Evolutionary conservation across 2,797 vertebrate species (phyloP), one percentile per base, ranked within the genome.

Genomic region (Eremophila alpestris): DNA sequence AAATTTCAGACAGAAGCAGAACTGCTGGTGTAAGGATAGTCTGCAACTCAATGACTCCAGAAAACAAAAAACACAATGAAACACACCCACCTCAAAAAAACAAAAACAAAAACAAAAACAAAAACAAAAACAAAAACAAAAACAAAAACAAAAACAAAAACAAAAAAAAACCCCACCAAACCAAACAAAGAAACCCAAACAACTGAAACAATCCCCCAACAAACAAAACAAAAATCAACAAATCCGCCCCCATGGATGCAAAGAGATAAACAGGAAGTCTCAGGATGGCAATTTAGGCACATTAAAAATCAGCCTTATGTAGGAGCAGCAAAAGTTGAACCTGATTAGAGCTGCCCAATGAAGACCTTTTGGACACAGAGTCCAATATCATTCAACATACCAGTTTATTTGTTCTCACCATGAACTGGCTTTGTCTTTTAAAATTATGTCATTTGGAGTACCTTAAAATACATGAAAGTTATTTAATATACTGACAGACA

Each of bases 41-140:
- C 20, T 63, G 4, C 34, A 90, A 6, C 2, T 18, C 20, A 48
- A 24, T 26, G 20, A 78, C 18, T 79, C 26, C 41, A 82, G 36
- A 24, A 59, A 76, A 69, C 20, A 51, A 26, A 46, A 45, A 49
- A 36, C 32, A 24, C 2, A 60, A 13, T 0, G 3, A 13, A 14
- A 21, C 11, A 32, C 3, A 11, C 0, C 1, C 2, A 4, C 3
- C 9, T 14, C 8, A 36, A 36, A 36, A 36, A 36, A 36, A 36
- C 36, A 8, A 36, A 36, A 36, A 36, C 36, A 36, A n/a, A n/a
- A n/a, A 36, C 36, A 36, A 36, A 36, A 36, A n/a, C n/a, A 36
- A 36, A 36, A 36, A 36, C 36, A 8, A 36, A 36, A 36, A 36
- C 36, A 36, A n/a, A n/a, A n/a, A 36, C 36, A 36, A 36, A 36